Conservation (phyloP, 2,888 invertebrate species). For the Epirrhoe alternata region DNA sequence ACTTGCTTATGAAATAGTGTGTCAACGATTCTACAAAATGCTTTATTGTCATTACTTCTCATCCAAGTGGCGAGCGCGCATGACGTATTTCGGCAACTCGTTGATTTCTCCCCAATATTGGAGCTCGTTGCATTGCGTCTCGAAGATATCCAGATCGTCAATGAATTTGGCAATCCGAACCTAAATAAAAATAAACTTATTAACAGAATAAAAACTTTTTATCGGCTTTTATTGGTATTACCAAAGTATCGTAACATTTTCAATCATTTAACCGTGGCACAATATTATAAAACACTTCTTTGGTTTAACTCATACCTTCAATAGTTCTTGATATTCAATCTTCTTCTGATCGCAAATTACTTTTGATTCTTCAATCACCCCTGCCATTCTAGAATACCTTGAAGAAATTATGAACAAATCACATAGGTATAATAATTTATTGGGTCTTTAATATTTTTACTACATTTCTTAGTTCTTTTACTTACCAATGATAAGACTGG, state of each 20-base stretch:
- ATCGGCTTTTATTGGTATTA: no score
- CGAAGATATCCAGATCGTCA: conserved; percentile 92
- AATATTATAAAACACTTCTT: no score
- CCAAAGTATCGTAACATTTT: background rate
- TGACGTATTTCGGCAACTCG: conserved; percentile 92
- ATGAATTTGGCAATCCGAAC: conserved; percentile 91
- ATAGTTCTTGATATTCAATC: conserved; percentile 92
- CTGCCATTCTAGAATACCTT: conserved; percentile 91
- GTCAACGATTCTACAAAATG: background rate
- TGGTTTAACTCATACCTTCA: conserved; percentile 80
- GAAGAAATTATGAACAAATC: conserved; percentile 22
- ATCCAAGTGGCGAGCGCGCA: conserved; percentile 92
- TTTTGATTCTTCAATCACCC: conserved; percentile 93
- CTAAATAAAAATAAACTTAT: conserved; percentile 46
- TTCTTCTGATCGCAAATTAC: conserved; percentile 92
- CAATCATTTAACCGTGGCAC: background rate
- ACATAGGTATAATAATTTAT: no score
- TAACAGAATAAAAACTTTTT: background rate
- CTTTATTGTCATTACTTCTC: conserved; percentile 72
- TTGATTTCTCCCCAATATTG: conserved; percentile 94
- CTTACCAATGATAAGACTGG: conserved; percentile 92
- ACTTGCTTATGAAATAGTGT: background rate
- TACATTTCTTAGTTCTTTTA: no score
- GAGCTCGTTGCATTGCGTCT: conserved; percentile 92
- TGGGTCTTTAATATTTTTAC: no score